Evolutionary conservation across 2,888 invertebrate genomes (phyloP), one percentile per base, ranked within the genome.

Genomic region (Heliconius aoede): DNA sequence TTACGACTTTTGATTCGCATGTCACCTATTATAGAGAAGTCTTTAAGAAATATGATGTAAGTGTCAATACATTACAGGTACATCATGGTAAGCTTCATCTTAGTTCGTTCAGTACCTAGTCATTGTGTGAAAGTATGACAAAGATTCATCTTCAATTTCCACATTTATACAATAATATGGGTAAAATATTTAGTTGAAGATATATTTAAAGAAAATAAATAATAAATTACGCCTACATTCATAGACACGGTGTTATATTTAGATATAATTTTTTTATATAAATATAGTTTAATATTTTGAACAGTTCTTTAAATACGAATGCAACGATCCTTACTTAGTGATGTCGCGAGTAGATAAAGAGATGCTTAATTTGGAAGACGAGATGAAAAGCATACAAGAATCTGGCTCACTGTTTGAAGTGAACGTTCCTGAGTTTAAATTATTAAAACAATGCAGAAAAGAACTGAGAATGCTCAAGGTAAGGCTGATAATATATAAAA

Each of bases 361-460:
- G 88, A 96, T 99, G 82, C 86, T 94, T n/a, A 95, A 96, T 81
- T 94, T 98, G 84, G 99, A 99, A 90, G 95, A 96, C 64, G 97
- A 98, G 86, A 99, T 99, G 98, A 95, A 94, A 78, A 95, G 96
- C 60, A 97, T 99, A 81, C 97, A 98, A 85, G 97, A 97, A 82
- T 98, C 98, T 7, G 99, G 99, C 1, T 97, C 97, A 4, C 93
- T 99, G 64, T 99, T 99, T 92, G 99, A 99, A 94, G 99, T 99
- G 1, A 97, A 96, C 83, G 97, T 99, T 26, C 98, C 99, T 0
- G 99, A 99, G 88, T 99, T 99, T 87, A 99, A 99, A 87, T 95
- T 98, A 79, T 90, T 99, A 72, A 98, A 97, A 85, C 98, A 98
- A 88, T 99, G 99, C 86, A 95, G 99, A 80, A 97, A 97, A 86